phyloP scores from a whole-genome alignment of 1,140 invertebrate genomes.

The Heliothis virescens region DNA sequence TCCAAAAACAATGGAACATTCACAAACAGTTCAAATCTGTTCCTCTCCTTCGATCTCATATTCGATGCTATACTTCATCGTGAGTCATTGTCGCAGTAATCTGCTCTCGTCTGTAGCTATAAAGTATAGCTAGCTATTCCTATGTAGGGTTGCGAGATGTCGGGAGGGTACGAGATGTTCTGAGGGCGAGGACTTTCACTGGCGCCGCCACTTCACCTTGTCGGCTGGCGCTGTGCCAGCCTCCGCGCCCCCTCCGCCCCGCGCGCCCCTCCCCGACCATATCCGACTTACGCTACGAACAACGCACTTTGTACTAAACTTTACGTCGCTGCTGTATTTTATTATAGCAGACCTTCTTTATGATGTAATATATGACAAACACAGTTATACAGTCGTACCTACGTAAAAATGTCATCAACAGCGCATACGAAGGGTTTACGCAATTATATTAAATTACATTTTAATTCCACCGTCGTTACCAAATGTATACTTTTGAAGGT shows the following conservation, averaged over 20 bases:
- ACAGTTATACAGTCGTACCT: too few relatives aligned
- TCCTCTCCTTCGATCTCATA: too few relatives aligned
- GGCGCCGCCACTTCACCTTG: constrained; percentile 79
- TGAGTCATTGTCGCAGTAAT: background rate
- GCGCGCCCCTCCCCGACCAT: background rate
- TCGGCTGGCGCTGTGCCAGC: constrained; percentile 73
- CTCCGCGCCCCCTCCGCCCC: constrained; percentile 31
- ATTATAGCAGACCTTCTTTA: constrained; percentile 22
- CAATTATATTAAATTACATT: constrained; percentile 36
- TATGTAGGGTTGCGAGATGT: constrained; percentile 45
- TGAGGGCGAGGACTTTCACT: constrained; percentile 71
- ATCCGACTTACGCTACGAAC: constrained; percentile 42
- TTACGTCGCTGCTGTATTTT: constrained; percentile 52
- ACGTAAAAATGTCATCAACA: background rate
- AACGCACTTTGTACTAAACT: constrained; percentile 57
- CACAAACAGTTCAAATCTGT: too few relatives aligned
- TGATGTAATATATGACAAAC: background rate
- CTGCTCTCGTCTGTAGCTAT: background rate
- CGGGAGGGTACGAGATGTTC: constrained; percentile 52
- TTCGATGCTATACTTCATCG: background rate
- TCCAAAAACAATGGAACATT: too few relatives aligned
- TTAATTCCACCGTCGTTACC: constrained; percentile 30
- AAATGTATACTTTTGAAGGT: background rate
- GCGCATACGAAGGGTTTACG: constrained; percentile 1
- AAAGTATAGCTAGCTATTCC: background rate